These are phyloP conservation scores for Umimayanthus chanpuru DNA, from an alignment of 92 coral and sea anemone species.

Conservation along the genomic window DNA sequence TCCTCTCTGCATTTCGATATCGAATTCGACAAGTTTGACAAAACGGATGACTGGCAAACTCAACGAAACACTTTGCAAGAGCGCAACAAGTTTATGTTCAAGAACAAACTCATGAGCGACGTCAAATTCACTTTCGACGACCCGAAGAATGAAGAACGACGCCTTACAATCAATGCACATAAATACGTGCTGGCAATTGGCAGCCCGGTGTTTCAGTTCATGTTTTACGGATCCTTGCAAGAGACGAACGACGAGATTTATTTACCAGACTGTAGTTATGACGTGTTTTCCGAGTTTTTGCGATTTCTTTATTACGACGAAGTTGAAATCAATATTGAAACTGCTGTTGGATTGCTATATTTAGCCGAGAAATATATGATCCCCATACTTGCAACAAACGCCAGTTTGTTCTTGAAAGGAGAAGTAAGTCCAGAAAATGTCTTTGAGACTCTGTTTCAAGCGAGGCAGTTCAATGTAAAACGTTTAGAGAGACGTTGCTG, in stretches of 20 bases:
- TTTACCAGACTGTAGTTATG: conserved; percentile 48
- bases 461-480: background rate
- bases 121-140: conserved; percentile 32
- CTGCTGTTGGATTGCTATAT: conserved; percentile 43
- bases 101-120: conserved; percentile 52
- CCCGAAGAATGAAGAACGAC: conserved; percentile 13
- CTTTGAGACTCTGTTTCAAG: background rate
- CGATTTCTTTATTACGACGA: conserved; percentile 47
- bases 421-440: conserved; percentile 3
- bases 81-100: conserved; percentile 52
- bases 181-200: conserved; percentile 50
- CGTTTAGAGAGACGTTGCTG: background rate
- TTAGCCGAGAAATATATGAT: conserved; percentile 51
- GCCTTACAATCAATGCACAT: conserved; percentile 41
- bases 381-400: conserved; percentile 29
- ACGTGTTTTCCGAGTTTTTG: conserved; percentile 42
- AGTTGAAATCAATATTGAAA: conserved; percentile 40
- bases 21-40: background rate
- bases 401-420: conserved; percentile 5
- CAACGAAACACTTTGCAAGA: conserved; percentile 36
- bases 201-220: conserved; percentile 52
- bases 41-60: conserved; percentile 46
- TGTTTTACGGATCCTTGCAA: conserved; percentile 53
- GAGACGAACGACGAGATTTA: conserved; percentile 49
- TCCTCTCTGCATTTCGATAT: background rate